These are phyloP conservation scores for Pollicipes pollicipes DNA, from an alignment of 1,140 invertebrate genomes.

Conservation along the genomic window DNA sequence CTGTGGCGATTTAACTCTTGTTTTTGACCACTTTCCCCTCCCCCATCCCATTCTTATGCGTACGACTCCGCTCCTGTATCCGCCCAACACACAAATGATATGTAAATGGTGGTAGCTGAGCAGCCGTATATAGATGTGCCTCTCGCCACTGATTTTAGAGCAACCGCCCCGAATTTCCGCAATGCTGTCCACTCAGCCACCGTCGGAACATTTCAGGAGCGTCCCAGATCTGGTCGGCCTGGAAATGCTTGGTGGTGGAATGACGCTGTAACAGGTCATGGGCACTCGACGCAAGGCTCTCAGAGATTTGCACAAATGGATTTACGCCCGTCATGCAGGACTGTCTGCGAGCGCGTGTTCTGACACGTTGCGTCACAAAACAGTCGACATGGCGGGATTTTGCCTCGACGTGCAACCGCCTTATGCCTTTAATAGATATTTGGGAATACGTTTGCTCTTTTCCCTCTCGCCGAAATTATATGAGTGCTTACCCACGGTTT, in stretches of 20 bases:
- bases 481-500: not conserved
- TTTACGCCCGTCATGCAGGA: not conserved
- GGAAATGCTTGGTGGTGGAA: not conserved
- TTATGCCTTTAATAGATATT: not conserved
- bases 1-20: not conserved
- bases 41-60: not conserved
- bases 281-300: not conserved
- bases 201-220: not conserved
- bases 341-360: not conserved
- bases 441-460: not conserved
- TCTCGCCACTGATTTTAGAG: too few species aligned
- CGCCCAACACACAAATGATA: too few species aligned
- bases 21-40: not conserved
- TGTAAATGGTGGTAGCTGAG: too few species aligned
- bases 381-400: not conserved
- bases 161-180: not conserved
- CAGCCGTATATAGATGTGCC: too few species aligned
- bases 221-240: not conserved
- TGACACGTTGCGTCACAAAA: not conserved
- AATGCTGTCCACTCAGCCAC: not conserved
- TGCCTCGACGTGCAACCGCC: not conserved
- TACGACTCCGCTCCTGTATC: not conserved
- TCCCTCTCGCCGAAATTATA: not conserved
- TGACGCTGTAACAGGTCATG: not conserved
- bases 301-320: not conserved